Percentiles rank a stretch among this genome's conserved stretches.
phyloP scores from a whole-genome alignment of 2,113 vertebrate genomes.

The Platichthys flesus region DNA sequence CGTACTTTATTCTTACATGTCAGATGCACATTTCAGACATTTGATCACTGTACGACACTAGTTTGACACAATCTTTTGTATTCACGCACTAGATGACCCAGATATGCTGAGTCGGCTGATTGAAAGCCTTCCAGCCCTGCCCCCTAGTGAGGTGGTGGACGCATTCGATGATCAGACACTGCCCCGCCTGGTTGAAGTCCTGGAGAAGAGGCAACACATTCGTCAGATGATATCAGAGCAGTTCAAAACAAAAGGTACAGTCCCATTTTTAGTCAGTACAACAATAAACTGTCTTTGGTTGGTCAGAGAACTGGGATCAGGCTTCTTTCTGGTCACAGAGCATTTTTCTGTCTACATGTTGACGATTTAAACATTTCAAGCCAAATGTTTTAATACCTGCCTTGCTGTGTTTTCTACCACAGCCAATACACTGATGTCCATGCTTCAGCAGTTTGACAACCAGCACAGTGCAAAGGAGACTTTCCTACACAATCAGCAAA shows the following conservation, averaged over 20 bases:
- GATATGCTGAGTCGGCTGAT: constrained; percentile 78
- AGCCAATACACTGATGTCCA: constrained; percentile 80
- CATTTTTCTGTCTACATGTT: background rate
- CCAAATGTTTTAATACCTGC: background rate
- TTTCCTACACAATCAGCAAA: constrained; percentile 82
- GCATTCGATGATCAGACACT: constrained; percentile 89
- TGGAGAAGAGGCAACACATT: constrained; percentile 87
- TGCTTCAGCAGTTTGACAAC: constrained; percentile 88
- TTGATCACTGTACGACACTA: background rate
- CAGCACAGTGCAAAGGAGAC: constrained; percentile 85
- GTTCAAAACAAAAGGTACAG: constrained; percentile 85
- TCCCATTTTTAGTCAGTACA: background rate
- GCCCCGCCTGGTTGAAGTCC: constrained; percentile 87
- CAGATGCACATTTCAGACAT: background rate
- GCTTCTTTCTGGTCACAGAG: background rate
- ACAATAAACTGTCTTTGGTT: background rate
- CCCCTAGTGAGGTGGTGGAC: constrained; percentile 87
- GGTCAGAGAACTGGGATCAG: no score
- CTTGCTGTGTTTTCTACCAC: constrained; percentile 14
- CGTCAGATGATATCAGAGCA: constrained; percentile 86
- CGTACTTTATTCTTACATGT: background rate
- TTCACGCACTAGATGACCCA: constrained; percentile 66
- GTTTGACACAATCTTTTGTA: background rate
- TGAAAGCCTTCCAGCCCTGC: constrained; percentile 89
- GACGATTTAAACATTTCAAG: no score